A percentile compares a stretch with the other conserved stretches of the same genome.
phyloP scores from a whole-genome alignment of 2,888 invertebrate species.

The Hesperia comma region DNA sequence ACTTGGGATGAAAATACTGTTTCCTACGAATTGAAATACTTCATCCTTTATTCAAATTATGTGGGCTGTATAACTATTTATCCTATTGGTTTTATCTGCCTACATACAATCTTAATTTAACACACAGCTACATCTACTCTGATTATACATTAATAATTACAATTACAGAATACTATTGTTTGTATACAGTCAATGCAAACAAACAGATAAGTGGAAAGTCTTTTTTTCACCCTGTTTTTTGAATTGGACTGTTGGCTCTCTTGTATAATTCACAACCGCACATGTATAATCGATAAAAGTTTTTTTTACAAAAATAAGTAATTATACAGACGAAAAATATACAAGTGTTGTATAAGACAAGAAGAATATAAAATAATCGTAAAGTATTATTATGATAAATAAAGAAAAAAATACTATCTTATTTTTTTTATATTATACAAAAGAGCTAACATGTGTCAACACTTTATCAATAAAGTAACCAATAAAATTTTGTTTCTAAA shows the following conservation, averaged over 20 bases:
- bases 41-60: too few species aligned
- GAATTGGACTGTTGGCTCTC: slow-evolving; percentile 18
- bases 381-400: too few species aligned
- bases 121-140: slow-evolving; percentile 21
- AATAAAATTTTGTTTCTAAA: not conserved
- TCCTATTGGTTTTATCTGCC: too few species aligned
- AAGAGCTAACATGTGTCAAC: not conserved
- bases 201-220: slow-evolving; percentile 26
- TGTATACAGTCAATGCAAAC: slow-evolving; percentile 17
- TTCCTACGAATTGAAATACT: too few species aligned
- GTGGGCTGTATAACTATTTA: too few species aligned
- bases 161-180: slow-evolving; percentile 7
- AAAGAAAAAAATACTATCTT: too few species aligned
- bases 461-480: slow-evolving; percentile 14
- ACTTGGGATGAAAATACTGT: too few species aligned
- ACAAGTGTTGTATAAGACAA: not conserved
- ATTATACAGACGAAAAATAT: not conserved
- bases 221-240: slow-evolving; percentile 36
- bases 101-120: slow-evolving; percentile 22
- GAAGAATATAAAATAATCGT: not conserved
- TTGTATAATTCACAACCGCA: slow-evolving; percentile 14
- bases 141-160: slow-evolving; percentile 7
- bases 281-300: not conserved
- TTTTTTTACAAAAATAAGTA: not conserved
- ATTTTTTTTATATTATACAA: slow-evolving; percentile 11